These are phyloP conservation scores for Pterocles orientalis DNA, from an alignment of 2,113 vertebrate species.

Conservation along the genomic window DNA sequence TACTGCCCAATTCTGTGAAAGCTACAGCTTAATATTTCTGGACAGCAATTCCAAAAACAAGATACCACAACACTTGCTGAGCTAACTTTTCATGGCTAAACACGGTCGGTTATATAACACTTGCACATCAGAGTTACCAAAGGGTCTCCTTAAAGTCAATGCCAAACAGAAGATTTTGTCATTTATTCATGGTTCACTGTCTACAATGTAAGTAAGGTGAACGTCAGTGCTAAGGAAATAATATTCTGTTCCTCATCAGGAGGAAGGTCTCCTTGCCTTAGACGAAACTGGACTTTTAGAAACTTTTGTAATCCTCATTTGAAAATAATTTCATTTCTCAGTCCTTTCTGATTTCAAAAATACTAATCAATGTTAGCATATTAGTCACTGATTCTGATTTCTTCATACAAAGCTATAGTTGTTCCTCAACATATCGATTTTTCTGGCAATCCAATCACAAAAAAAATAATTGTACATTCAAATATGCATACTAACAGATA, in stretches of 20 bases:
- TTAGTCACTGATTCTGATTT: background rate
- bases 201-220: background rate
- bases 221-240: background rate
- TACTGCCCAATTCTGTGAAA: background rate
- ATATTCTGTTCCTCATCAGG: background rate
- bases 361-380: background rate
- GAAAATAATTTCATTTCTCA: background rate
- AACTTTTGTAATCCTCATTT: background rate
- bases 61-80: background rate
- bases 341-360: background rate
- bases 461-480: background rate
- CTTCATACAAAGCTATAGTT: background rate
- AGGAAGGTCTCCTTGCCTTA: background rate
- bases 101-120: background rate
- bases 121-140: background rate
- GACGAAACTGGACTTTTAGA: background rate
- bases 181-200: background rate
- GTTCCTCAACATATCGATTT: background rate
- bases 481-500: background rate
- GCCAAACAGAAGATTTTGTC: background rate
- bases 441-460: background rate
- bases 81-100: background rate
- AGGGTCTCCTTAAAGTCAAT: background rate
- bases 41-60: background rate
- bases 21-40: background rate